Evolutionary conservation across 2,797 vertebrate species (phyloP).

Genomic region (Pipistrellus pipistrellus): DNA sequence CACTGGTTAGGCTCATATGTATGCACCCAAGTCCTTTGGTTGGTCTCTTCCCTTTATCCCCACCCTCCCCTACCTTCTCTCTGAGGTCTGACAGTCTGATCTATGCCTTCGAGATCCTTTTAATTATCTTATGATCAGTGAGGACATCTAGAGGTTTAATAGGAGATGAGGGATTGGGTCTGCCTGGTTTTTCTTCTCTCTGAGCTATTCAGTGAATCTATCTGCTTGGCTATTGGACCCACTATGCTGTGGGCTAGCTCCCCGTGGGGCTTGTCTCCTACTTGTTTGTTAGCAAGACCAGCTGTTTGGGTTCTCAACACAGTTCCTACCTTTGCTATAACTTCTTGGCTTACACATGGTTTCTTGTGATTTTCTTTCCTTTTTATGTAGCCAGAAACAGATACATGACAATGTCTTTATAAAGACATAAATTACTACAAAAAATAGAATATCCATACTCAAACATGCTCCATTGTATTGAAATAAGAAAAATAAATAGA

Average conservation of each 20-base stretch:
- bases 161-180: constrained; percentile 4
- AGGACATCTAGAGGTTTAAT: constrained; percentile 53
- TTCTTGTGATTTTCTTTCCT: background rate
- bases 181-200: constrained; percentile 16
- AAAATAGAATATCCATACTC: background rate
- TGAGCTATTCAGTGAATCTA: background rate
- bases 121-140: constrained; percentile 59
- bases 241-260: fast-evolving
- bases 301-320: background rate
- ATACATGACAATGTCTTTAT: background rate
- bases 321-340: background rate
- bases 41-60: no score
- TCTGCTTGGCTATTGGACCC: background rate
- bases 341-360: background rate
- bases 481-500: constrained; percentile 44
- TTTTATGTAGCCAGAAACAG: background rate
- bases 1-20: no score
- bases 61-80: no score
- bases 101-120: constrained; percentile 25
- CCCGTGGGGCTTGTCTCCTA: background rate
- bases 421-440: constrained; percentile 10
- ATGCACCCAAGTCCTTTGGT: no score
- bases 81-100: no score
- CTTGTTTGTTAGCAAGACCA: background rate
- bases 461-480: background rate